Evolutionary conservation across 2,797 vertebrate species (phyloP).

Genomic region (Petrocephalus schoutedeni): DNA sequence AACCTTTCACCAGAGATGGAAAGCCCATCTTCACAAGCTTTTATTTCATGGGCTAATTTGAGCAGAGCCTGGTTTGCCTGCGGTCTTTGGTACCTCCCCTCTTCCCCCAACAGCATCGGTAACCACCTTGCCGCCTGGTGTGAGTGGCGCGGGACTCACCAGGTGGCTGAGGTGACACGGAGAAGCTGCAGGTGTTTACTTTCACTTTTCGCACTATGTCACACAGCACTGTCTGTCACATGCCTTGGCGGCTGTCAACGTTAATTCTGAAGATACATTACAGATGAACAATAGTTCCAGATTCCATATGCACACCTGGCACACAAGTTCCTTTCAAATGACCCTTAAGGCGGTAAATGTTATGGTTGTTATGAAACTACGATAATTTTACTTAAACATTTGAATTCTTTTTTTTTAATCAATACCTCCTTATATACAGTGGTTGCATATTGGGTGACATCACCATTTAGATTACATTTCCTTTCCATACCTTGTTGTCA

Average conservation of each 20-base stretch:
- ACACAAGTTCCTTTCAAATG: neutral
- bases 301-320: neutral
- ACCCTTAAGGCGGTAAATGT: neutral
- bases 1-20: neutral
- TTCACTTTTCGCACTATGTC: neutral
- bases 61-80: neutral
- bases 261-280: neutral
- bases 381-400: neutral
- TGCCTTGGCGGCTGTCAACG: neutral
- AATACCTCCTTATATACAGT: neutral
- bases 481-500: neutral
- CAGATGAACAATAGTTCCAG: neutral
- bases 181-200: neutral
- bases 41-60: neutral
- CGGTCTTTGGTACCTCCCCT: neutral
- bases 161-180: neutral
- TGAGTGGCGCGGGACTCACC: neutral
- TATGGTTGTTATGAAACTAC: neutral
- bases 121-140: neutral
- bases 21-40: neutral
- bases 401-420: neutral
- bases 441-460: neutral
- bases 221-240: neutral
- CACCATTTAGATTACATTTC: neutral
- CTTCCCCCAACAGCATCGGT: neutral